Percentiles rank a stretch among this genome's conserved stretches.
Conservation (phyloP, 2,888 invertebrate genomes). For the Erebia palarica region DNA sequence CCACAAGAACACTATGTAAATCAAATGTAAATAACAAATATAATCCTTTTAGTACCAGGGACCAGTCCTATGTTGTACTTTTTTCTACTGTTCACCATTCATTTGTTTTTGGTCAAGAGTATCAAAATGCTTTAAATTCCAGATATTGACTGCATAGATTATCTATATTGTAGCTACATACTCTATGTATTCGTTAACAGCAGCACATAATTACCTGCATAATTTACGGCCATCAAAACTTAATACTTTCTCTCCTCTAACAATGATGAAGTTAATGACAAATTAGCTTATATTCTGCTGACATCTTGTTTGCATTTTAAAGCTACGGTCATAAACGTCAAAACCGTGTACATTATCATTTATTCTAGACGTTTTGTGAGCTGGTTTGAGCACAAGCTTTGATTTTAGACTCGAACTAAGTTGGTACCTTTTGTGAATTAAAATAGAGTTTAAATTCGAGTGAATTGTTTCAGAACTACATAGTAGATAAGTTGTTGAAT, state of each 20-base stretch:
- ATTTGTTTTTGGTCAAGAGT: no score
- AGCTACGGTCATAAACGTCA: conserved; percentile 17
- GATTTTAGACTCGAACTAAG: neutral
- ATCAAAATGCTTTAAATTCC: no score
- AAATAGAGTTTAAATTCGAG: neutral
- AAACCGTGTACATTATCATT: conserved; percentile 17
- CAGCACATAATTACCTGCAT: no score
- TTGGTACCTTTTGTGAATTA: neutral
- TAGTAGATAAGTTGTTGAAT: conserved; percentile 19
- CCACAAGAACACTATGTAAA: no score
- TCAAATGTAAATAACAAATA: no score
- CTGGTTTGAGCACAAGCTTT: neutral
- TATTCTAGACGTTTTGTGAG: conserved; percentile 4
- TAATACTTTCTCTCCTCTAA: neutral
- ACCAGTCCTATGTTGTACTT: no score
- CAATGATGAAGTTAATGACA: neutral
- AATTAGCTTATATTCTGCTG: neutral
- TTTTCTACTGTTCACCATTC: no score
- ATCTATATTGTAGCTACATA: no score
- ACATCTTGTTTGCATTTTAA: conserved; percentile 10
- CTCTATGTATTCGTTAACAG: no score
- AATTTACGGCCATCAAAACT: no score
- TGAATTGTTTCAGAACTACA: conserved; percentile 6
- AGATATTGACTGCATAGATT: no score
- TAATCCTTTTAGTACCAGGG: no score